Conservation (phyloP, 2,797 vertebrate genomes). For the Cyprinella venusta region DNA sequence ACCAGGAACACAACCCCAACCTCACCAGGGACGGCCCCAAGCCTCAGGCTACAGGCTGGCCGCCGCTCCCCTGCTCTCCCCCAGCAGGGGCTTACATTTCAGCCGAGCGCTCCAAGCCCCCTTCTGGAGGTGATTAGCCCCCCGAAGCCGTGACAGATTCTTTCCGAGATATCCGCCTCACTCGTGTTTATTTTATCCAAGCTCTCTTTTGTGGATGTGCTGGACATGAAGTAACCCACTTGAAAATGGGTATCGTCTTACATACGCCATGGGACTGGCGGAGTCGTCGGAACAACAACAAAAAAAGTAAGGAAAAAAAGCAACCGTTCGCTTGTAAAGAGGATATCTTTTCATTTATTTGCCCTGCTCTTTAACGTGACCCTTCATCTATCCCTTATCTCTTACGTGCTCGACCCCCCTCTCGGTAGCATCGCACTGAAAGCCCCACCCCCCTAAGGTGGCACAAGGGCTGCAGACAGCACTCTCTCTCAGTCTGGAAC, state of each 20-base stretch:
- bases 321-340: slow-evolving; percentile 78
- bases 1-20: slow-evolving; percentile 80
- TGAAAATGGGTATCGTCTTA: slow-evolving; percentile 90
- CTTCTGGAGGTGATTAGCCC: slow-evolving; percentile 99
- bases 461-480: slow-evolving; percentile 43
- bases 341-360: slow-evolving; percentile 78
- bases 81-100: slow-evolving; percentile 97
- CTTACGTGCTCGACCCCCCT: slow-evolving; percentile 28
- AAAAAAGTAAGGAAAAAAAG: slow-evolving; percentile 57
- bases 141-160: slow-evolving; percentile 99
- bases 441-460: slow-evolving; percentile 53
- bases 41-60: slow-evolving; percentile 77
- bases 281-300: slow-evolving; percentile 81
- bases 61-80: slow-evolving; percentile 83
- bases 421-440: slow-evolving; percentile 22
- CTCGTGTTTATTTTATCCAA: slow-evolving; percentile 99
- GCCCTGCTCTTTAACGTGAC: slow-evolving; percentile 72
- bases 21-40: slow-evolving; percentile 51
- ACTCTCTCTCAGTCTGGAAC: slow-evolving; percentile 68
- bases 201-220: slow-evolving; percentile 99
- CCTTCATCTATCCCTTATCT: slow-evolving; percentile 24
- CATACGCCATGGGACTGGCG: slow-evolving; percentile 86
- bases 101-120: slow-evolving; percentile 95
- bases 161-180: slow-evolving; percentile 99
- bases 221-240: slow-evolving; percentile 99